Evolutionary conservation across 2,888 invertebrate species (phyloP).

Genomic region (Eretmocerus hayati): DNA sequence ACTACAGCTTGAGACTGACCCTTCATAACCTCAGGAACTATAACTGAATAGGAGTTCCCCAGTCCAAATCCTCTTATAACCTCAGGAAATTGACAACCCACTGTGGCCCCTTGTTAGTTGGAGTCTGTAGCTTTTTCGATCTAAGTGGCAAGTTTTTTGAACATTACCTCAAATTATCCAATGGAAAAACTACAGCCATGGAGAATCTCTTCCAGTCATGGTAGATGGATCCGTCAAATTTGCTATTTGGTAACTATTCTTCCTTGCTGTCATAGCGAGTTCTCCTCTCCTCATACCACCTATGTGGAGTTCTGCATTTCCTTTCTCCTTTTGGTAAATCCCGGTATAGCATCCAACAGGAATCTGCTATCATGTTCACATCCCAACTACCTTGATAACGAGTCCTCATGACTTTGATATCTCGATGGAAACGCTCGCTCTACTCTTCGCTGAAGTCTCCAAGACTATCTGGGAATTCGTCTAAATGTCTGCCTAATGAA

Average conservation of each 20-base stretch:
- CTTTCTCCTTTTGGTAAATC: neutral
- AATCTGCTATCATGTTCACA: slow-evolving; percentile 7
- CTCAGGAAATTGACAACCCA: neutral
- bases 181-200: too few relatives aligned
- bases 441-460: slow-evolving; percentile 3
- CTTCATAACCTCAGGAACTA: neutral
- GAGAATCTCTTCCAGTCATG: too few relatives aligned
- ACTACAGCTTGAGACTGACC: too few relatives aligned
- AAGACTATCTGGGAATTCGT: neutral
- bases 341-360: slow-evolving; percentile 1
- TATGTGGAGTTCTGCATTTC: neutral
- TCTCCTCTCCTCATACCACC: neutral
- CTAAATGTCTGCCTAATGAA: slow-evolving; percentile 20
- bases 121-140: too few relatives aligned
- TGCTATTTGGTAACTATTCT: too few relatives aligned
- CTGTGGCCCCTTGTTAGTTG: too few relatives aligned
- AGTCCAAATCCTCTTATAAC: neutral
- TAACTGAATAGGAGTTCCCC: too few relatives aligned
- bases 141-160: too few relatives aligned
- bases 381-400: slow-evolving; percentile 5
- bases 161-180: too few relatives aligned
- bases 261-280: too few relatives aligned
- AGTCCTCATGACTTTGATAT: slow-evolving; percentile 1
- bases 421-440: slow-evolving; percentile 1
- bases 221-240: too few relatives aligned